Base-by-base conservation (phyloP, 2,113 vertebrate species). In the Bufo gargarizans region DNA sequence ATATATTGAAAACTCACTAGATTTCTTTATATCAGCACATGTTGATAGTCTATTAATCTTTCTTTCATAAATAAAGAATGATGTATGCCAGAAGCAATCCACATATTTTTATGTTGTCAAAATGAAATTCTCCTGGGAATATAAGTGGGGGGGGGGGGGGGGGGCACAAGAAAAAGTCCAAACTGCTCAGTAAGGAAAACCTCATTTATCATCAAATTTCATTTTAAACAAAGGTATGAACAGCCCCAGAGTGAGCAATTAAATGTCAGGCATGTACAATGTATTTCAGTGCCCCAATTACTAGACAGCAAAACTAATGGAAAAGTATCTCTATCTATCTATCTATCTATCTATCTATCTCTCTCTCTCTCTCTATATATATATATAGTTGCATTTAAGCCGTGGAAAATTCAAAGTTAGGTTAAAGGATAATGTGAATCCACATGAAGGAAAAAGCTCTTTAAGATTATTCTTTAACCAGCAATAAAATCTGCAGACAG, bases 51-150 rank as follows among this genome's bases (percentile, higher is more conserved):
- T 88, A 88, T 85, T 89, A 89, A 85, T 86, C 76, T 86, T 80
- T 69, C 67, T 85, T 89, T 85, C 84, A 89, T 89, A 89, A 80
- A 89, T 89, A 89, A 86, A 80, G 65, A 85, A 80, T 85, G 82
- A 86, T 47, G 61, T 80, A 89, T 89, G 84, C 84, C 82, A 85
- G 84, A 72, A 86, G 78, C 63, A 58, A 86, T 22, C 13, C 55
- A 59, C 8, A 56, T 47, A 83, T 88, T 88, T 83, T 84, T 76
- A 83, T 82, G 79, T 88, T 83, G 87, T 83, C 87, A 88, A 67
- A 33, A 77, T 19, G 19, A 20, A 16, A 61, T 22, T 77, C 80
- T 58, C 55, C 47, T 19, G 71, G 56, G 87, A 88, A 20, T 19
- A 10, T 33, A 61, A 82, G 69, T 61, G 56, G 69, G 20, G 77